Evolutionary conservation across 2,113 vertebrate species (phyloP).

Genomic region (Takifugu flavidus): DNA sequence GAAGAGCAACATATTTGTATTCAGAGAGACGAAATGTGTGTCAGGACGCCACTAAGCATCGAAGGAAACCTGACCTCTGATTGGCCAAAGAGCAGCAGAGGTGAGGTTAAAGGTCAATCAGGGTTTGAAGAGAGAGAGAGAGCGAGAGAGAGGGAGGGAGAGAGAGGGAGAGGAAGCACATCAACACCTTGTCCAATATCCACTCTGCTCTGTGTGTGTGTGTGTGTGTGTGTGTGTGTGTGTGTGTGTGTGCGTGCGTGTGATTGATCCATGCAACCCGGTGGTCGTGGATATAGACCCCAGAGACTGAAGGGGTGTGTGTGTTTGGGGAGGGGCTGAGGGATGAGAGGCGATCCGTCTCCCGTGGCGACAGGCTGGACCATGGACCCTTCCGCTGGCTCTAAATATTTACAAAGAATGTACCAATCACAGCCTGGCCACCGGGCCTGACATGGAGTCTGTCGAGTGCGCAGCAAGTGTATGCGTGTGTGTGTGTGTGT

Average conservation of each 20-base stretch:
- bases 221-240: conserved; percentile 13
- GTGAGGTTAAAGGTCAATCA: conserved; percentile 57
- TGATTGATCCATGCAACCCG: conserved; percentile 64
- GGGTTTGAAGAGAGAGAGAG: conserved; percentile 32
- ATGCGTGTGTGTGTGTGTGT: background rate
- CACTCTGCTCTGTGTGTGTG: conserved; percentile 15
- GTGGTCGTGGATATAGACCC: conserved; percentile 37
- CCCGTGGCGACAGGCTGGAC: conserved; percentile 63
- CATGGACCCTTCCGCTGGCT: conserved; percentile 67
- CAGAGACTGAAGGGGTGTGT: conserved; percentile 32
- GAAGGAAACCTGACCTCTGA: conserved; percentile 44
- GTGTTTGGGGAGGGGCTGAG: conserved; percentile 47
- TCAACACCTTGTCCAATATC: conserved; percentile 68
- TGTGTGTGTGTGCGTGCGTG: conserved; percentile 22
- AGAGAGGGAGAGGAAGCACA: conserved; percentile 21
- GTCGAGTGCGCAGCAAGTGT: conserved; percentile 7
- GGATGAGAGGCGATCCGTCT: conserved; percentile 67
- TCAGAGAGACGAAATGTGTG: background rate
- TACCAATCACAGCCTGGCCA: conserved; percentile 53
- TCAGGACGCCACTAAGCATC: too few relatives aligned
- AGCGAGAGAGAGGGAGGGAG: background rate
- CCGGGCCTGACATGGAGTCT: conserved; percentile 44
- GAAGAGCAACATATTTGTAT: background rate
- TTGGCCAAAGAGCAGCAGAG: conserved; percentile 48
- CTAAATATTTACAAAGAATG: conserved; percentile 72